Conservation (phyloP, 2,113 vertebrate genomes). For the Chaetops frenatus region DNA sequence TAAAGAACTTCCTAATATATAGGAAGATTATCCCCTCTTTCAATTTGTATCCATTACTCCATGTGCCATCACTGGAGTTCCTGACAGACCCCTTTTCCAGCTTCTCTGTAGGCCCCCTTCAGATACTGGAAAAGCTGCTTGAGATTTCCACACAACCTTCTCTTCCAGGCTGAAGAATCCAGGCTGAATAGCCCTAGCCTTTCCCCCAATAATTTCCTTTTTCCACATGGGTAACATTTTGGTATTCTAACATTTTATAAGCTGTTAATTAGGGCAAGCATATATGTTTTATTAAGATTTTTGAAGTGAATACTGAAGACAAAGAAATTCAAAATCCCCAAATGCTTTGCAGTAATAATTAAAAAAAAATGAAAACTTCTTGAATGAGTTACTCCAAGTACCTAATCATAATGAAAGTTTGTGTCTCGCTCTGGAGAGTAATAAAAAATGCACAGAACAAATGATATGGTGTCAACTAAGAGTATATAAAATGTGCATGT, state of each 20-base stretch:
- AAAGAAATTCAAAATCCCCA: not conserved
- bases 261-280: not conserved
- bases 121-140: not conserved
- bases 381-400: not conserved
- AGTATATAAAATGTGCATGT: not conserved
- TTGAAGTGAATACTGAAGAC: not conserved
- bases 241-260: not conserved
- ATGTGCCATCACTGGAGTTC: not conserved
- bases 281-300: not conserved
- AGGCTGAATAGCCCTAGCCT: not conserved
- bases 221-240: not conserved
- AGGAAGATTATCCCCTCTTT: no score
- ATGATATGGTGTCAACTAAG: not conserved
- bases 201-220: not conserved
- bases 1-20: not conserved
- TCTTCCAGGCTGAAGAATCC: not conserved
- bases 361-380: not conserved
- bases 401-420: not conserved
- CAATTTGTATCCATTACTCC: not conserved
- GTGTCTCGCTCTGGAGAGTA: not conserved
- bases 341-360: not conserved
- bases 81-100: not conserved
- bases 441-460: not conserved
- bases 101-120: not conserved
- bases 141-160: not conserved